A percentile compares a stretch with the other conserved stretches of the same genome.
These are phyloP conservation scores for Darevskia mixta DNA, from an alignment of 2,797 vertebrate genomes.

Conservation along the genomic window DNA sequence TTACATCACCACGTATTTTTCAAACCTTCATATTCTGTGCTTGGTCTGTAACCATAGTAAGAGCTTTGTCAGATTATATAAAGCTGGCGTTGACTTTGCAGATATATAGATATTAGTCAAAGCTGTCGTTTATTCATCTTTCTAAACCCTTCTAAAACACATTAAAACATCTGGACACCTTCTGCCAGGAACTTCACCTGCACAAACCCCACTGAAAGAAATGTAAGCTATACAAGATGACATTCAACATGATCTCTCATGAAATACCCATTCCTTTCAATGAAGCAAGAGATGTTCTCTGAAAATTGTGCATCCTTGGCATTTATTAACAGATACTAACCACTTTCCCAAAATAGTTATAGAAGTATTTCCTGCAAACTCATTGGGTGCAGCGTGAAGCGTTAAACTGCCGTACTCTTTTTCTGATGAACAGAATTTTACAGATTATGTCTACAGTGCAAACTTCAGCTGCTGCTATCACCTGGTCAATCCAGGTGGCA, in stretches of 20 bases:
- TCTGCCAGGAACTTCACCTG: background rate
- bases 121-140: background rate
- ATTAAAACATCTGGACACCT: background rate
- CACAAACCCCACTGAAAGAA: background rate
- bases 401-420: background rate
- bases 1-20: background rate
- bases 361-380: background rate
- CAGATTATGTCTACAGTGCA: background rate
- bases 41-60: background rate
- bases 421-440: background rate
- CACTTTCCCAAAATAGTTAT: background rate
- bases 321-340: background rate
- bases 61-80: background rate
- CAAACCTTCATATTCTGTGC: background rate
- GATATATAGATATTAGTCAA: background rate
- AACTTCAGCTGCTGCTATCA: background rate
- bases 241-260: background rate
- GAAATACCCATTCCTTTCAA: background rate
- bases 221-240: background rate
- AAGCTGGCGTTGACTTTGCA: background rate
- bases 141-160: background rate
- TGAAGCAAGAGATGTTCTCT: background rate
- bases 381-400: background rate
- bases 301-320: background rate
- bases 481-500: background rate